phyloP scores from a whole-genome alignment of 2,888 invertebrate species.

The Sthenelais limicola region DNA sequence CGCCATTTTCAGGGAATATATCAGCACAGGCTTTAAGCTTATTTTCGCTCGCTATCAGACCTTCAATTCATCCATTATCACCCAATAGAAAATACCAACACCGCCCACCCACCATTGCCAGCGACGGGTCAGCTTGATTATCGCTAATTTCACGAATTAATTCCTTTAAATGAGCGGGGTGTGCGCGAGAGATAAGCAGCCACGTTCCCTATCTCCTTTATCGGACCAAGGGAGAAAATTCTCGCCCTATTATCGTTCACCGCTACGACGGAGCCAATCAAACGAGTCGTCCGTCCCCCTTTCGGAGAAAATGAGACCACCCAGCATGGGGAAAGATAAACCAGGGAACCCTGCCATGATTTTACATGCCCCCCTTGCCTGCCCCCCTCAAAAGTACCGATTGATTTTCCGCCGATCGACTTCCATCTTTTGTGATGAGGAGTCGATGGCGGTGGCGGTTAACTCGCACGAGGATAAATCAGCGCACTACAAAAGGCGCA shows the following conservation, averaged over 20 bases:
- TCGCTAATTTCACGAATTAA: slow-evolving; percentile 14
- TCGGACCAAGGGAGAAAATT: not conserved
- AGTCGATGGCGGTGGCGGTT: not conserved
- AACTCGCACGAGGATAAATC: too few relatives aligned
- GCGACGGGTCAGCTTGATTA: too few relatives aligned
- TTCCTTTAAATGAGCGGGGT: not conserved
- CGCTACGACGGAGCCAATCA: slow-evolving; percentile 4
- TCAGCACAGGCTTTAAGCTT: too few relatives aligned
- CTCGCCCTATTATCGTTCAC: slow-evolving; percentile 9
- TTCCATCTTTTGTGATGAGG: not conserved
- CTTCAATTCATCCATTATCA: too few relatives aligned
- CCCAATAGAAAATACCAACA: too few relatives aligned
- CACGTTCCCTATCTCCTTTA: not conserved
- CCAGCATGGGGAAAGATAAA: not conserved
- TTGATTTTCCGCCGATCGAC: slow-evolving; percentile 16
- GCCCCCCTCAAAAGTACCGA: not conserved
- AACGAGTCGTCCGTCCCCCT: not conserved
- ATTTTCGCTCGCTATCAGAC: too few relatives aligned
- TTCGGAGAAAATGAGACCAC: not conserved
- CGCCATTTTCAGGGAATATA: too few relatives aligned
- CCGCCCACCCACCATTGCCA: too few relatives aligned
- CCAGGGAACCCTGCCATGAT: too few relatives aligned
- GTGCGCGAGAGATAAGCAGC: slow-evolving; percentile 7
- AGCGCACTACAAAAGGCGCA: too few relatives aligned
- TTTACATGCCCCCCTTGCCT: not conserved